phyloP scores from a whole-genome alignment of 2,113 vertebrate genomes.

The Prinia subflava region DNA sequence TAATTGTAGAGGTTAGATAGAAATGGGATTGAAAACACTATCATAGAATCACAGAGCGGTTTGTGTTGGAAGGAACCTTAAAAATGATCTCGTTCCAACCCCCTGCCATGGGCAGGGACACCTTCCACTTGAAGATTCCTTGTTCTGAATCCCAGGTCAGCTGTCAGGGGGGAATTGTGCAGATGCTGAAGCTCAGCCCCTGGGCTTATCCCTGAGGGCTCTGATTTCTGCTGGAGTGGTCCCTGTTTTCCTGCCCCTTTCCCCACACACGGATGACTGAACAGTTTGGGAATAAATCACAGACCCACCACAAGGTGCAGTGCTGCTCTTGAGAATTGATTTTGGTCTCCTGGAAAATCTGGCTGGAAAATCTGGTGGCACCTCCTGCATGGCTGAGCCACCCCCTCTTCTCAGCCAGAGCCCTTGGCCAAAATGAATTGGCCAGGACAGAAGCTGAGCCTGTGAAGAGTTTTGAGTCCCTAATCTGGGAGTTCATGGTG shows the following conservation, averaged over 20 bases:
- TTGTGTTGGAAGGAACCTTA: background rate
- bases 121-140: background rate
- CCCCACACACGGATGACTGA: background rate
- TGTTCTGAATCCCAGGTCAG: background rate
- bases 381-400: background rate
- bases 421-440: rapidly evolving
- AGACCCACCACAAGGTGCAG: background rate
- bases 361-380: background rate
- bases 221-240: background rate
- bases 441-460: background rate
- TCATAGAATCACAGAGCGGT: background rate
- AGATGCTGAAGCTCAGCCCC: background rate
- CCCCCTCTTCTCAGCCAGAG: background rate
- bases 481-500: background rate
- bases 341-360: background rate
- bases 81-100: background rate
- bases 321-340: background rate
- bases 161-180: background rate
- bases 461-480: background rate
- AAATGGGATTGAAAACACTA: background rate
- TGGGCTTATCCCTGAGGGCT: background rate
- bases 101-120: background rate
- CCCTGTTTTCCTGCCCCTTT: background rate
- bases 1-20: background rate
- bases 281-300: background rate